phyloP scores from a whole-genome alignment of 2,797 vertebrate genomes.

The Lepus townsendii region DNA sequence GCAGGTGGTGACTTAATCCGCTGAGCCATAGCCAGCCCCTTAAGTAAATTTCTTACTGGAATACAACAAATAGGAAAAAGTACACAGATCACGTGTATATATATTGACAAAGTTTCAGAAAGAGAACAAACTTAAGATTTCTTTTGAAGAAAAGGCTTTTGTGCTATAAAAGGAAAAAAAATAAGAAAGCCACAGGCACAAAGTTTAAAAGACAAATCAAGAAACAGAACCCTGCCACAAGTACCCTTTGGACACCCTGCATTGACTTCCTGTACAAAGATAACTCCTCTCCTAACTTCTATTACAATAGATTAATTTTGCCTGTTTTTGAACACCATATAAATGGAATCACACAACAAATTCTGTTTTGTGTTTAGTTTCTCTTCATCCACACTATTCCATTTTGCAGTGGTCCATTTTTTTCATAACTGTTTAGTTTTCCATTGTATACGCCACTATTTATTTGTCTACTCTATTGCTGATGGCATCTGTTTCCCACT shows the following conservation, averaged over 20 bases:
- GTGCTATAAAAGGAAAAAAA: too few relatives aligned
- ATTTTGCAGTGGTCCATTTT: background rate
- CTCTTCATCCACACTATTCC: background rate
- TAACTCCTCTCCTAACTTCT: background rate
- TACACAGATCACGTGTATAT: background rate
- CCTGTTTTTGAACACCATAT: background rate
- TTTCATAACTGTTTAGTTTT: constrained; percentile 14
- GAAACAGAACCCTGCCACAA: background rate
- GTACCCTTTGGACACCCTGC: too few relatives aligned
- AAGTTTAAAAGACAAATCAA: background rate
- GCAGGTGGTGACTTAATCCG: too few relatives aligned
- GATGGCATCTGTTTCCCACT: background rate
- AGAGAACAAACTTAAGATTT: background rate
- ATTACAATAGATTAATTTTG: background rate
- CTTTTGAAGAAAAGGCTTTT: too few relatives aligned
- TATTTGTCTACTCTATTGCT: background rate
- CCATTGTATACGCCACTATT: background rate
- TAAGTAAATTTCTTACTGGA: constrained; percentile 17
- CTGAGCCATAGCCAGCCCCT: too few relatives aligned
- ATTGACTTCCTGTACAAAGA: background rate
- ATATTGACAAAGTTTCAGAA: background rate
- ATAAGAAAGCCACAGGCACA: too few relatives aligned
- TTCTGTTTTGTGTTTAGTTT: background rate
- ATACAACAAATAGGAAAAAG: background rate
- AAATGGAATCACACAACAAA: background rate